Percentiles rank a stretch among this genome's conserved stretches.
Evolutionary conservation across 2,797 vertebrate genomes (phyloP).

Genomic region (Crocodylus rhombifer): DNA sequence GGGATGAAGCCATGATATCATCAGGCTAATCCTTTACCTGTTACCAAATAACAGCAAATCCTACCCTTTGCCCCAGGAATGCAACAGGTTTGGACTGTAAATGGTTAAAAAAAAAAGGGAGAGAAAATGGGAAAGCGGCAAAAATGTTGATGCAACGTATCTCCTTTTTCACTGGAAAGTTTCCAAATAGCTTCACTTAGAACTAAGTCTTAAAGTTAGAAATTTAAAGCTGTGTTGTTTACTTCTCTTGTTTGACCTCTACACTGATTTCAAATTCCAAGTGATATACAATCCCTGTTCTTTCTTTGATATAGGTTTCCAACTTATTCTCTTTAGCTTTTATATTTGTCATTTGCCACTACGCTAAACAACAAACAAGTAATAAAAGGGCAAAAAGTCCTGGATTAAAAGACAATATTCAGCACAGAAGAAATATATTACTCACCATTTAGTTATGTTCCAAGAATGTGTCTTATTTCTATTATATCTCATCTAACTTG

Average conservation of each 20-base stretch:
- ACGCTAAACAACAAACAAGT: conserved; percentile 27
- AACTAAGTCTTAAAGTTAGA: not conserved
- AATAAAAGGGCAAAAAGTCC: conserved; percentile 28
- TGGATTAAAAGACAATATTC: conserved; percentile 35
- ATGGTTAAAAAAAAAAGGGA: not conserved
- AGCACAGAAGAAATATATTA: conserved; percentile 29
- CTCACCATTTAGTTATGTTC: not conserved
- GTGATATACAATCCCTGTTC: not conserved
- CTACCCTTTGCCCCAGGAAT: not conserved
- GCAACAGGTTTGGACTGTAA: not conserved
- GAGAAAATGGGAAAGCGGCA: not conserved
- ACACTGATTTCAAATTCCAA: not conserved
- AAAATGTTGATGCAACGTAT: not conserved
- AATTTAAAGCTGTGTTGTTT: not conserved
- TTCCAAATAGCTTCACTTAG: not conserved
- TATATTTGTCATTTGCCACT: conserved; percentile 10
- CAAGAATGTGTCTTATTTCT: conserved; percentile 28
- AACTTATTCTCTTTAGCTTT: not conserved
- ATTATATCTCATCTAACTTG: conserved; percentile 19
- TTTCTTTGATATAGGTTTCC: conserved; percentile 1
- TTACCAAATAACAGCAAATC: not conserved
- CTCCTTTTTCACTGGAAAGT: not conserved
- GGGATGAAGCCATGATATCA: not conserved
- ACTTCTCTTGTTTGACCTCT: not conserved
- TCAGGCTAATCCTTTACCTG: accelerated